Percentiles rank a stretch among this genome's conserved stretches.
phyloP scores from a whole-genome alignment of 2,113 vertebrate species.

The Dascyllus trimaculatus region DNA sequence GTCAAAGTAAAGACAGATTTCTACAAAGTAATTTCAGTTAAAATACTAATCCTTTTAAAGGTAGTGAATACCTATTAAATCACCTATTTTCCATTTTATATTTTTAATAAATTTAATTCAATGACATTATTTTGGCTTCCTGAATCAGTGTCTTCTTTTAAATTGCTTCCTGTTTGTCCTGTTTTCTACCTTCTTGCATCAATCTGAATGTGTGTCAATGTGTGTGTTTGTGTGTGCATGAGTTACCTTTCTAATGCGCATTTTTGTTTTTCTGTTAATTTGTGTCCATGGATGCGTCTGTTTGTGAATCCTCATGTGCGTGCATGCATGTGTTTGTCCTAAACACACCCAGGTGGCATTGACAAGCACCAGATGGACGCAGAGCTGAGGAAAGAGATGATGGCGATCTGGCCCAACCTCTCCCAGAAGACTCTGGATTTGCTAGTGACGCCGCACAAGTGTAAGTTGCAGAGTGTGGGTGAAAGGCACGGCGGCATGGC shows the following conservation, averaged over 20 bases:
- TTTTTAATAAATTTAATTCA: no score
- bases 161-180: conserved; percentile 65
- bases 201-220: conserved; percentile 44
- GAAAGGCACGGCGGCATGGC: conserved; percentile 39
- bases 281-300: conserved; percentile 36
- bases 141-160: no score
- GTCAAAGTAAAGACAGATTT: no score
- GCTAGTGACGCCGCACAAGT: conserved; percentile 95
- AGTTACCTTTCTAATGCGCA: background rate
- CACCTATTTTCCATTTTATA: no score
- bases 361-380: conserved; percentile 98
- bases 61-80: no score
- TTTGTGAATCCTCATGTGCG: conserved; percentile 23
- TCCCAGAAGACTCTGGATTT: conserved; percentile 96
- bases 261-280: conserved; percentile 27
- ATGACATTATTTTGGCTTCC: no score
- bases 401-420: conserved; percentile 97
- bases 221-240: conserved; percentile 35
- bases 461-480: conserved; percentile 86
- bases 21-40: no score
- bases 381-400: conserved; percentile 96
- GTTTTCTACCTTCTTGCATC: conserved; percentile 35
- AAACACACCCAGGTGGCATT: conserved; percentile 85
- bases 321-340: conserved; percentile 29
- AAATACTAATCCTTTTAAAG: no score